phyloP scores from a whole-genome alignment of 1,140 invertebrate species.

The Bathynomus jamesi region DNA sequence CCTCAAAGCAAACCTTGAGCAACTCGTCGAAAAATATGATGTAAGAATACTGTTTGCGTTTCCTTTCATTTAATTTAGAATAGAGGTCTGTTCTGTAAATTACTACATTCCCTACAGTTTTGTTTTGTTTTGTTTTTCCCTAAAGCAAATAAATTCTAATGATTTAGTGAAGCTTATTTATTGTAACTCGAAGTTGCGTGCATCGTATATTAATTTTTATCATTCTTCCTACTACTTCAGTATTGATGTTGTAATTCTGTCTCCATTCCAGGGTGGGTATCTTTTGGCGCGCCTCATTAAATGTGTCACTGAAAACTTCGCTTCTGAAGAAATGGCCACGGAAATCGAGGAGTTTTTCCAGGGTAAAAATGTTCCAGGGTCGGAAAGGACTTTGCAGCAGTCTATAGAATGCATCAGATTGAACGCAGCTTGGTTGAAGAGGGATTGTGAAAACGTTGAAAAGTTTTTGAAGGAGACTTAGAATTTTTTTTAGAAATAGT shows the following conservation, averaged over 20 bases:
- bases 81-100: neutral
- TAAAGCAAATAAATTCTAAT: no score
- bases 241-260: slow-evolving; percentile 1
- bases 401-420: slow-evolving; percentile 80
- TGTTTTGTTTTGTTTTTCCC: no score
- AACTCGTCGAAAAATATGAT: slow-evolving; percentile 62
- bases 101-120: neutral
- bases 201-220: no score
- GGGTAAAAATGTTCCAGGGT: slow-evolving; percentile 62
- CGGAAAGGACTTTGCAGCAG: slow-evolving; percentile 78
- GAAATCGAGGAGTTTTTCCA: slow-evolving; percentile 81
- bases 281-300: slow-evolving; percentile 75
- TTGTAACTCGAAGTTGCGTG: no score
- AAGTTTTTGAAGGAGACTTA: slow-evolving; percentile 45
- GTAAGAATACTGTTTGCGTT: no score
- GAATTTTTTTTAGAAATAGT: no score
- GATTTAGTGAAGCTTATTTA: no score
- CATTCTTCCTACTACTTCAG: no score
- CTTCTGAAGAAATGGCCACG: slow-evolving; percentile 62
- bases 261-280: slow-evolving; percentile 57
- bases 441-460: slow-evolving; percentile 59
- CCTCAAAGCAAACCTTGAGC: slow-evolving; percentile 76
- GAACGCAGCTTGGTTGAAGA: slow-evolving; percentile 72
- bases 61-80: no score
- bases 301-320: slow-evolving; percentile 78